A percentile compares a stretch with the other conserved stretches of the same genome.
Evolutionary conservation across 2,797 vertebrate genomes (phyloP).

Genomic region (Scyliorhinus canicula): DNA sequence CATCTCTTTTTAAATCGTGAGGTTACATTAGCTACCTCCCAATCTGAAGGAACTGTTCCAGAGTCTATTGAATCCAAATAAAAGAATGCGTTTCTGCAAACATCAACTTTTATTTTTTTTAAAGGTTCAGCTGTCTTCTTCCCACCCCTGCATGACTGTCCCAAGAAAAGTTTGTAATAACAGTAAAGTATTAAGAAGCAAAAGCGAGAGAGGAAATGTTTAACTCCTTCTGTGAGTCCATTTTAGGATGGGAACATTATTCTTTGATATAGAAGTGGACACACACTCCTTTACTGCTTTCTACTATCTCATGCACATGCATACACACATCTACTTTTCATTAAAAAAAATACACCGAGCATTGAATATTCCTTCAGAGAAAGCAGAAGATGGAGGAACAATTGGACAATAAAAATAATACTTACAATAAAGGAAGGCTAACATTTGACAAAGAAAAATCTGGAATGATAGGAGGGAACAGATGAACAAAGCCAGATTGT

Average conservation of each 20-base stretch:
- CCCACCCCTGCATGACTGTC: background rate
- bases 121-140: no score
- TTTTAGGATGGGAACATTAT: background rate
- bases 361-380: background rate
- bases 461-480: background rate
- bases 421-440: background rate
- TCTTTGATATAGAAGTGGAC: background rate
- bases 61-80: background rate
- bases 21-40: no score
- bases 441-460: background rate
- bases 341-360: background rate
- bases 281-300: background rate
- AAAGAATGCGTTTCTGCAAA: background rate
- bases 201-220: background rate
- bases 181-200: no score
- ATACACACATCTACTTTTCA: background rate
- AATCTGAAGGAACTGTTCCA: no score
- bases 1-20: no score
- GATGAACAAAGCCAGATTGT: background rate
- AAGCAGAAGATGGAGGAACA: background rate
- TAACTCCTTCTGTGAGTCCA: background rate
- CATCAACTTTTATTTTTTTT: background rate
- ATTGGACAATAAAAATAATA: background rate
- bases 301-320: background rate
- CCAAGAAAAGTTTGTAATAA: no score